Percentiles rank a stretch among this genome's conserved stretches.
Conservation (phyloP, 64 coral and sea anemone genomes). For the Actinia tenebrosa region DNA sequence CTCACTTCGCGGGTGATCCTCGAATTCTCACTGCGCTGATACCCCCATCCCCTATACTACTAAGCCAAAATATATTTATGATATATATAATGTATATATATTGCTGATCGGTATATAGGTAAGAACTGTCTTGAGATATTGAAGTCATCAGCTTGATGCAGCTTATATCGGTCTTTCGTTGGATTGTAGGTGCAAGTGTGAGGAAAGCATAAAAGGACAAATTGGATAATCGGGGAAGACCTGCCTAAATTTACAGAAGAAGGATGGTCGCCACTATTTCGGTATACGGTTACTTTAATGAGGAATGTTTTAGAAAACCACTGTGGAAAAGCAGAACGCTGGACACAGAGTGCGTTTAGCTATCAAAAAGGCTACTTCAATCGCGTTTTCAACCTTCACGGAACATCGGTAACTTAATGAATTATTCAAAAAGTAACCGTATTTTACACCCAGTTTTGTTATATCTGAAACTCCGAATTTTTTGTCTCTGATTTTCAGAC, state of each 20-base stretch:
- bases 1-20: no score
- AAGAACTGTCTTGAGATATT: no score
- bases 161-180: no score
- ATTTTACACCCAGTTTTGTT: neutral
- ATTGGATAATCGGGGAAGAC: neutral
- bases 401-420: neutral
- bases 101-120: no score
- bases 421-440: neutral
- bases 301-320: neutral
- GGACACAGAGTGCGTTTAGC: neutral
- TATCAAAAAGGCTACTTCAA: slow-evolving; percentile 5
- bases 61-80: no score
- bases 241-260: slow-evolving; percentile 8
- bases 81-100: no score
- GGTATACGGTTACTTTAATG: neutral
- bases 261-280: slow-evolving; percentile 21
- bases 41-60: no score
- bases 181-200: neutral
- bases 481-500: neutral
- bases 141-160: no score
- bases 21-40: no score
- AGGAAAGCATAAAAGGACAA: neutral
- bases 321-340: neutral
- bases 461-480: neutral
- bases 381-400: neutral